Conservation (phyloP, 2,797 vertebrate genomes). For the Coreius guichenoti region DNA sequence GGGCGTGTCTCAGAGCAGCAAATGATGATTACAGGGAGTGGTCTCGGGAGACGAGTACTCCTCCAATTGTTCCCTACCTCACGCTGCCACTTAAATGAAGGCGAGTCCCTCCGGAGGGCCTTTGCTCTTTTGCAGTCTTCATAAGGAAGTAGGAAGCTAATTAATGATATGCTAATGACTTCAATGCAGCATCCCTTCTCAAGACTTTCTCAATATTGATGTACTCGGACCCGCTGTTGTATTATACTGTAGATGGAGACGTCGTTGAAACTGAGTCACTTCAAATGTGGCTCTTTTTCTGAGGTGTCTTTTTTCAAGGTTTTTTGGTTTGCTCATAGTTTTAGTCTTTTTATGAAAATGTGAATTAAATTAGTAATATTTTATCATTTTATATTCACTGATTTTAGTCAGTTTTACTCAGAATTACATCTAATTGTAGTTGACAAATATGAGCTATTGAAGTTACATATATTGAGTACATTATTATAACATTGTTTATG, state of each 20-base stretch:
- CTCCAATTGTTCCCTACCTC: conserved; percentile 54
- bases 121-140: conserved; percentile 62
- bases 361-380: not conserved
- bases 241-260: conserved; percentile 40
- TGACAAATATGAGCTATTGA: not conserved
- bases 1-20: conserved; percentile 47
- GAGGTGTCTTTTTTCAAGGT: not conserved
- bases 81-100: conserved; percentile 60
- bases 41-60: conserved; percentile 53
- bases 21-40: conserved; percentile 53
- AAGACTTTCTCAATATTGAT: conserved; percentile 55
- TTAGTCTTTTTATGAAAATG: not conserved
- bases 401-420: not conserved
- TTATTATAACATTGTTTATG: not conserved
- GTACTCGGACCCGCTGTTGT: conserved; percentile 37
- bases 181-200: conserved; percentile 51
- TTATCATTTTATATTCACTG: not conserved
- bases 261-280: conserved; percentile 32
- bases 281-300: not conserved
- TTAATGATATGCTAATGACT: conserved; percentile 67
- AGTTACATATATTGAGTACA: not conserved
- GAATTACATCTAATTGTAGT: not conserved
- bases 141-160: conserved; percentile 62
- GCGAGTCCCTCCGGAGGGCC: conserved; percentile 60
- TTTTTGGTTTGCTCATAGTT: not conserved